Evolutionary conservation across 2,888 invertebrate genomes (phyloP).

Genomic region (Melinaea marsaeus): DNA sequence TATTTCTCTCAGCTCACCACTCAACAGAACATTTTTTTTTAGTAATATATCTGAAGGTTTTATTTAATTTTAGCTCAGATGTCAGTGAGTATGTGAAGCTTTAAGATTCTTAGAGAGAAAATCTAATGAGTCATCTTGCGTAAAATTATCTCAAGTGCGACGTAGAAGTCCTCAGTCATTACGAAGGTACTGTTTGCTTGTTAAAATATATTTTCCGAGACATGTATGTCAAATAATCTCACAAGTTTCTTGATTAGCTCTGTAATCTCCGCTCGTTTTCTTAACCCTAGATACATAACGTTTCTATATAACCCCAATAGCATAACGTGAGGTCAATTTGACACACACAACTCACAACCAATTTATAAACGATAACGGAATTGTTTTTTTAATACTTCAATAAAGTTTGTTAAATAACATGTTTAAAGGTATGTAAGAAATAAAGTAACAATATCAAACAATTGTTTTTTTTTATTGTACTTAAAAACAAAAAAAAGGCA

Average conservation of each 20-base stretch:
- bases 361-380: no score
- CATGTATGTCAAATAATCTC: slow-evolving; percentile 49
- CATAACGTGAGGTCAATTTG: no score
- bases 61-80: slow-evolving; percentile 12
- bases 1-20: neutral
- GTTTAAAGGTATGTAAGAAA: no score
- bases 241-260: slow-evolving; percentile 34
- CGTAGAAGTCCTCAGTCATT: slow-evolving; percentile 36
- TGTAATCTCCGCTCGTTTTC: slow-evolving; percentile 39
- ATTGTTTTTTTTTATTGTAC: no score
- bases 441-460: no score
- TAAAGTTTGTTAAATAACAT: no score
- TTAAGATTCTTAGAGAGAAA: slow-evolving; percentile 23
- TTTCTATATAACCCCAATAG: no score
- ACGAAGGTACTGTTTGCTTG: slow-evolving; percentile 45
- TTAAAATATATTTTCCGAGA: slow-evolving; percentile 51
- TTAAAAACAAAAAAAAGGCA: no score
- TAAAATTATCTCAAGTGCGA: slow-evolving; percentile 38
- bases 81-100: slow-evolving; percentile 17
- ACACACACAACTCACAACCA: no score
- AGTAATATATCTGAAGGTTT: slow-evolving; percentile 4
- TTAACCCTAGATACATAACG: no score
- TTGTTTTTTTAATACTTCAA: no score
- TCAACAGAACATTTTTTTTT: neutral
- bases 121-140: slow-evolving; percentile 22